Evolutionary conservation across 2,797 vertebrate species (phyloP), one percentile per base, ranked within the genome.

Genomic region (Dermochelys coriacea): DNA sequence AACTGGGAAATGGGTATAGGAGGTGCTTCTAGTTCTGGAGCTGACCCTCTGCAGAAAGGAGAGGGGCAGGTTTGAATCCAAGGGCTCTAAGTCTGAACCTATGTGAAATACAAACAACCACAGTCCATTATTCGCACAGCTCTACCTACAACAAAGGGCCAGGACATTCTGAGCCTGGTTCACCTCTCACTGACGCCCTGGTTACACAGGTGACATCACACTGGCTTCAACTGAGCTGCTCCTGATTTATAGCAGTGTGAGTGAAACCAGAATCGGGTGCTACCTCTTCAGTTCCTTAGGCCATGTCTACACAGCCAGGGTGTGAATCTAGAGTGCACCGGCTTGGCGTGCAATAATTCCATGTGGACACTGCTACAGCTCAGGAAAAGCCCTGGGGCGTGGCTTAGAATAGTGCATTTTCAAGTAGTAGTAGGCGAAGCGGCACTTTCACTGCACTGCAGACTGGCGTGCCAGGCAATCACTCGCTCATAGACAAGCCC

Each of bases 131-230:
- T 34, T 61, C 6, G 31, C 59, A 31, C 1, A 3, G 14, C 45
- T 77, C 2, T 77, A 15, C 86, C 82, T 1, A 1, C 31, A 88
- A 31, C 0, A 11, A 23, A 1, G 12, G 4, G 9, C 41, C 1
- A 0, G 8, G 1, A 27, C 0, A 0, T 5, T 77, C 19, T 78
- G 14, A 92, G 3, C 0, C 0, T 1, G 1, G 8, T 8, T 92
- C 1, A 57, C 84, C 34, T 85, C 34, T 1, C 1, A n/a, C 16
- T 59, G 12, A 4, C 0, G 0, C 51, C 51, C 84, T 34, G 49
- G 85, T 75, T 77, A 25, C 15, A 29, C 7, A 77, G 27, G 74
- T 47, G 74, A 31, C 25, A 29, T 49, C 41, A 15, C 25, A 18
- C 25, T 9, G 8, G 47, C 6, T 77, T 49, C 74, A 77, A 1